Conservation (phyloP, 1,140 invertebrate species). For the Littorina saxatilis region DNA sequence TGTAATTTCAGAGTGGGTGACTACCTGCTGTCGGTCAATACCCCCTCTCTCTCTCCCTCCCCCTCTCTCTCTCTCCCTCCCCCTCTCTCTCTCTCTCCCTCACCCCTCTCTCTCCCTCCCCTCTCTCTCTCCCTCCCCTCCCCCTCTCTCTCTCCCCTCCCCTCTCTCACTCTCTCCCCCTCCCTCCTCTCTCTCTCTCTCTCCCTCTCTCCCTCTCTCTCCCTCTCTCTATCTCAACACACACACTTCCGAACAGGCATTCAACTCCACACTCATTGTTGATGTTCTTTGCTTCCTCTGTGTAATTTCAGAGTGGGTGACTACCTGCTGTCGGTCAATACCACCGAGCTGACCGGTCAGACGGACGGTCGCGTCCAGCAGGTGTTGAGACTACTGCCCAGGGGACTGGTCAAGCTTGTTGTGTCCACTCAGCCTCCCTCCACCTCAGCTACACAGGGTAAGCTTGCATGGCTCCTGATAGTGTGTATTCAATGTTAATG, state of each 20-base stretch:
- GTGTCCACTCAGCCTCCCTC: constrained; percentile 50
- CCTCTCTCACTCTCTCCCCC: background rate
- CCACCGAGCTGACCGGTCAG: constrained; percentile 55
- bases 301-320: constrained; percentile 66
- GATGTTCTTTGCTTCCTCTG: too few species aligned
- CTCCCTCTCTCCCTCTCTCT: background rate
- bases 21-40: too few species aligned
- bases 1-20: background rate
- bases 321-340: constrained; percentile 63
- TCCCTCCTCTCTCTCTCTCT: background rate
- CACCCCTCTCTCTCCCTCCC: too few species aligned
- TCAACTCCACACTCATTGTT: too few species aligned
- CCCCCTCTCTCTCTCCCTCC: too few species aligned
- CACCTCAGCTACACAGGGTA: background rate
- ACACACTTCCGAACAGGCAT: too few species aligned
- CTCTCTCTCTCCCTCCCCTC: too few species aligned
- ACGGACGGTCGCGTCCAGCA: constrained; percentile 62
- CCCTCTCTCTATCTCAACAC: background rate
- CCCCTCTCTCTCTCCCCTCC: too few species aligned
- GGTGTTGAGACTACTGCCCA: constrained; percentile 60
- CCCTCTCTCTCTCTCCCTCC: too few species aligned
- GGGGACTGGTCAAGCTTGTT: constrained; percentile 62
- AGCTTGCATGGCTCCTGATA: background rate
- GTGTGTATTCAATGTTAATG: background rate
- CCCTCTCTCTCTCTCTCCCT: background rate